These are phyloP conservation scores for Entomyzon cyanotis DNA, from an alignment of 2,113 vertebrate genomes.

Conservation along the genomic window DNA sequence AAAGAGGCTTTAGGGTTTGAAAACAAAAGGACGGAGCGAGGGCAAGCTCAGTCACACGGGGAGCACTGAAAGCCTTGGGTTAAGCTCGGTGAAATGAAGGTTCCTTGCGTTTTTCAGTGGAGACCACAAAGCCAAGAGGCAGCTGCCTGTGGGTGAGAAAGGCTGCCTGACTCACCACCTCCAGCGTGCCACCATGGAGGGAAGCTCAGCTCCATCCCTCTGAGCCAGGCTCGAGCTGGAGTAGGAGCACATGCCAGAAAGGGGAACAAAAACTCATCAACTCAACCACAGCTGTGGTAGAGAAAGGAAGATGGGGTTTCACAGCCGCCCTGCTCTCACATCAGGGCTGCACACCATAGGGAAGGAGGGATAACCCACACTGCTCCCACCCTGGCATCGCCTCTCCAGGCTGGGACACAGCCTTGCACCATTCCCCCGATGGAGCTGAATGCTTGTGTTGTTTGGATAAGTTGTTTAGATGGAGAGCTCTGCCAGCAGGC, in stretches of 20 bases:
- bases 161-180: conserved; percentile 36
- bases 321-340: conserved; percentile 19
- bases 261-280: conserved; percentile 56
- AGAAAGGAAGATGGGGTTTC: conserved; percentile 60
- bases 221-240: background rate
- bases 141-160: conserved; percentile 44
- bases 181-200: background rate
- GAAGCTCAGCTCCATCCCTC: background rate
- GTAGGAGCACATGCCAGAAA: conserved; percentile 3
- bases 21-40: background rate
- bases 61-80: background rate
- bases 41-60: conserved; percentile 14
- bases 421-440: fast-evolving
- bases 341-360: background rate
- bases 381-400: background rate
- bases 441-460: background rate
- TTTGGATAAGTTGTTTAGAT: background rate
- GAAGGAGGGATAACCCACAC: background rate
- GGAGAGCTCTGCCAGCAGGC: background rate
- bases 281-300: conserved; percentile 56
- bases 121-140: conserved; percentile 60
- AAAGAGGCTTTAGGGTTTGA: background rate
- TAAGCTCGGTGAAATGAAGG: background rate
- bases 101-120: background rate
- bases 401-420: background rate